These are phyloP conservation scores for Hormiphora californensis DNA, from an alignment of 37 sponge, comb jelly and placozoan genomes.

Conservation along the genomic window DNA sequence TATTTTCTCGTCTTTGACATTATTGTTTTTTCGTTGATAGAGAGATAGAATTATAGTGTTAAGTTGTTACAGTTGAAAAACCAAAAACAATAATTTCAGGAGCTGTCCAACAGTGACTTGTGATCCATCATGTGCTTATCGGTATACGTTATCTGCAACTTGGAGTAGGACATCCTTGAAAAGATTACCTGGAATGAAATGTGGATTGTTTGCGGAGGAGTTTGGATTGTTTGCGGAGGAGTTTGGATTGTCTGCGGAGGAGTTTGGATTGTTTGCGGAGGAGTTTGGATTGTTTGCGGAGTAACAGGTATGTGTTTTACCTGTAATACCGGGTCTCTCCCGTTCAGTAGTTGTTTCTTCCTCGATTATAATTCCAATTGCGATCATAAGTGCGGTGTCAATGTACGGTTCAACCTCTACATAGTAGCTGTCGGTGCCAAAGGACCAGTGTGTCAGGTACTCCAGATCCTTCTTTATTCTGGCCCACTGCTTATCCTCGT, in stretches of 20 bases:
- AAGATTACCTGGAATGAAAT: neutral
- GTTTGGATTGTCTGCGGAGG: neutral
- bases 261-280: too few relatives aligned
- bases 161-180: neutral
- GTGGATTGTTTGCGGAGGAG: neutral
- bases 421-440: neutral
- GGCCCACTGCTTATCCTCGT: conserved; percentile 16
- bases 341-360: neutral
- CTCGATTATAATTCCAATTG: neutral
- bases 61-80: too few relatives aligned
- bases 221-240: neutral
- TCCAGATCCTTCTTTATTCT: conserved; percentile 28
- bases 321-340: neutral
- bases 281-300: too few relatives aligned
- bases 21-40: too few relatives aligned
- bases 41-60: too few relatives aligned
- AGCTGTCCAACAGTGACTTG: too few relatives aligned
- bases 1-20: too few relatives aligned
- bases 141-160: conserved; percentile 2
- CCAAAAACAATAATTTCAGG: too few relatives aligned
- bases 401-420: conserved; percentile 17
- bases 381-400: conserved; percentile 2
- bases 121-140: too few relatives aligned
- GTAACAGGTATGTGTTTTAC: too few relatives aligned
- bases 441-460: neutral